Conservation (phyloP, 2,888 invertebrate species). For the Dolichopus griseipennis region DNA sequence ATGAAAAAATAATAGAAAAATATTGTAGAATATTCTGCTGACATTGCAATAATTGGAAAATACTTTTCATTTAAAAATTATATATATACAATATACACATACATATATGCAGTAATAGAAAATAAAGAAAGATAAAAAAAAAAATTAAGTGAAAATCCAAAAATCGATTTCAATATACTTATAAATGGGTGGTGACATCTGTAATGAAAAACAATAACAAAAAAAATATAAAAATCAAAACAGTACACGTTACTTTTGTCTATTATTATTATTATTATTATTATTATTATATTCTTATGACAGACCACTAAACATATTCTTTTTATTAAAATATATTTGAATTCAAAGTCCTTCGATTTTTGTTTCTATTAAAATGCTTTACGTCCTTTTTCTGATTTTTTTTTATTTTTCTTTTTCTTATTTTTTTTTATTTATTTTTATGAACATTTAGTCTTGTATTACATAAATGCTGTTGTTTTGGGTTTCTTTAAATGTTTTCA, state of each 20-base stretch:
- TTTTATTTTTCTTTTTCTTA: background rate
- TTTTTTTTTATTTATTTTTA: background rate
- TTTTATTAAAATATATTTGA: background rate
- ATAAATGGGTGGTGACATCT: background rate
- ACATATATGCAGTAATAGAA: background rate
- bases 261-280: no score
- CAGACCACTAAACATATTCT: background rate
- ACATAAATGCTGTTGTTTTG: background rate
- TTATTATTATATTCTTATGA: background rate
- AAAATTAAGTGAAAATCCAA: background rate
- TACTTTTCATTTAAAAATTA: background rate
- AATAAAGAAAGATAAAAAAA: background rate
- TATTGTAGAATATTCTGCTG: background rate
- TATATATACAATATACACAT: background rate
- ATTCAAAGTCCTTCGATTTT: no score
- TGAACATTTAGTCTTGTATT: background rate
- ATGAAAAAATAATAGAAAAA: background rate
- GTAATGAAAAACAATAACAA: background rate
- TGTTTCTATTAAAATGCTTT: no score
- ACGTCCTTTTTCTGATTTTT: background rate
- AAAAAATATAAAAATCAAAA: background rate
- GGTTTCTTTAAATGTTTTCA: background rate
- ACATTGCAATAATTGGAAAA: background rate
- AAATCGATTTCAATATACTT: background rate
- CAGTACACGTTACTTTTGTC: no score